A percentile compares a stretch with the other conserved stretches of the same genome.
Conservation (phyloP, 2,113 vertebrate species). For the Nothocercus nigrocapillus region DNA sequence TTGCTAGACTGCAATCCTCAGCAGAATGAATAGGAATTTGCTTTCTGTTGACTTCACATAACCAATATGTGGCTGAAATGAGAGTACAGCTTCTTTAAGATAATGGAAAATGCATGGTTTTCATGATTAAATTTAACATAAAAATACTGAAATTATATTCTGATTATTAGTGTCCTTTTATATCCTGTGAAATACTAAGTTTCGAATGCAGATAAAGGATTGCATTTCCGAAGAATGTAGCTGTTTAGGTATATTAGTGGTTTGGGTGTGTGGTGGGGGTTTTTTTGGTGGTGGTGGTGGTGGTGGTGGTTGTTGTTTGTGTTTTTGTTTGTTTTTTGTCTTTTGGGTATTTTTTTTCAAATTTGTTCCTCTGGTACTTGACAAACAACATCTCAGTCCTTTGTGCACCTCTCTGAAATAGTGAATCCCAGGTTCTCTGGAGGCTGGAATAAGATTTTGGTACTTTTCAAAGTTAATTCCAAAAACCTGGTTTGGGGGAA, state of each 20-base stretch:
- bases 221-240: not conserved
- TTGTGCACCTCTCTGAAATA: not conserved
- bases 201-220: not conserved
- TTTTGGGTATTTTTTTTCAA: not conserved
- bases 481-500: not conserved
- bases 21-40: not conserved
- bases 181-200: not conserved
- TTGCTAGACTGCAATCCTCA: not conserved
- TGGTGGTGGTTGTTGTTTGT: no score
- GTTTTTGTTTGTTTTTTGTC: no score
- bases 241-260: not conserved
- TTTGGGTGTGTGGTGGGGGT: no score
- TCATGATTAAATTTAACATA: not conserved
- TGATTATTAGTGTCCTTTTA: not conserved
- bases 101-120: not conserved
- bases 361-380: not conserved
- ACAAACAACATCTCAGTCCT: not conserved
- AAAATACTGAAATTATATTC: not conserved
- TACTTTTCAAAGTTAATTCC: not conserved
- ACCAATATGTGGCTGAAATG: not conserved
- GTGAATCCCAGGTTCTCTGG: not conserved
- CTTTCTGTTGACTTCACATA: not conserved
- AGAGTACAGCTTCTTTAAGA: not conserved
- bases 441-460: not conserved
- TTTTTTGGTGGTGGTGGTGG: no score